Conservation (phyloP, 2,797 vertebrate species). For the Dipus sagitta region DNA sequence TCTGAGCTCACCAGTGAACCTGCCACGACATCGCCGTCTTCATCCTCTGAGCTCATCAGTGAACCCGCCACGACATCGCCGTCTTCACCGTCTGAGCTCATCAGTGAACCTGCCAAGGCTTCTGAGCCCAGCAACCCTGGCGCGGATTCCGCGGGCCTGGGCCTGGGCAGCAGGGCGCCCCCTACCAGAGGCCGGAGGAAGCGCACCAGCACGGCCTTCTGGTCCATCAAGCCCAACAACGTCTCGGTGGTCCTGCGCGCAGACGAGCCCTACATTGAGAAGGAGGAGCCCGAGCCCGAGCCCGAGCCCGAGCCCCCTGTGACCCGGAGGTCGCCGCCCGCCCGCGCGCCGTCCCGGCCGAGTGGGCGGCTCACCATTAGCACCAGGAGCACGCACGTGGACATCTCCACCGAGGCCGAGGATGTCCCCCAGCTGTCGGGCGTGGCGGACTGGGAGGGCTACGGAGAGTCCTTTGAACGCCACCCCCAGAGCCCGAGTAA, state of each 20-base stretch:
- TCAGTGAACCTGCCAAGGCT: no score
- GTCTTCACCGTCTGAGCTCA: no score
- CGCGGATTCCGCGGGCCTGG: no score
- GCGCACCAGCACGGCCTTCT: neutral
- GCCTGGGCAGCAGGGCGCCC: neutral
- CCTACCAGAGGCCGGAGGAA: neutral
- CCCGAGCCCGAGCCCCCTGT: neutral
- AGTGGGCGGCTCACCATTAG: accelerated
- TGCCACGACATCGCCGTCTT: no score
- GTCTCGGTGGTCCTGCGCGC: conserved; percentile 64
- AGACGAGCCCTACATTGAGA: conserved; percentile 57
- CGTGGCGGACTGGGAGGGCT: neutral
- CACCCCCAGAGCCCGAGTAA: neutral
- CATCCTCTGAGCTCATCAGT: no score
- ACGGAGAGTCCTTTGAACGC: neutral
- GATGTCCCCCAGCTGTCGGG: conserved; percentile 80
- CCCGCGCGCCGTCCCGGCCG: neutral
- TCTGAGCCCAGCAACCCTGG: no score
- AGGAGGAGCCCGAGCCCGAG: conserved; percentile 47
- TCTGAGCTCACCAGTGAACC: no score
- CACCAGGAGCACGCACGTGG: accelerated
- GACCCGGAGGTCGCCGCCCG: accelerated
- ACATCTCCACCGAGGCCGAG: neutral
- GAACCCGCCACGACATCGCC: no score
- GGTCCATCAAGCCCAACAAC: conserved; percentile 53